Base-by-base conservation (phyloP, 2,113 vertebrate species). In the Grallaria varia region DNA sequence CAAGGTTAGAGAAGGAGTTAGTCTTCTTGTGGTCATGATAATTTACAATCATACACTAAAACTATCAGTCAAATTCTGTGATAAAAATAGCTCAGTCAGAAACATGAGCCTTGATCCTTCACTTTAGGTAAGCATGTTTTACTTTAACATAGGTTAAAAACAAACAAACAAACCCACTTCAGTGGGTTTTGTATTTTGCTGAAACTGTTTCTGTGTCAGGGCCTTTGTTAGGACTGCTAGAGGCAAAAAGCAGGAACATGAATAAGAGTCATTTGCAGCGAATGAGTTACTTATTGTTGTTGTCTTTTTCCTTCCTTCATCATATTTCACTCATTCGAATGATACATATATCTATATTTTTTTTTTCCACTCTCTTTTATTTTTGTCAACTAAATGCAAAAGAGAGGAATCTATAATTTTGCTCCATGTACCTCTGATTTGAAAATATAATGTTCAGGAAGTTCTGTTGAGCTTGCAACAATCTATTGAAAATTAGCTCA, bases 401-500 rank as follows among this genome's bases (percentile, higher is more conserved):
- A 44, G 59, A 93, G 33, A 74, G 8, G 11, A 67, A 52, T 80
- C 28, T 73, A 28, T 40, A 25, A 39, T 74, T 93, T 75, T 71
- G 4, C 15, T 92, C 47, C 13, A 15, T 81, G 13, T 82, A 42
- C 86, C 56, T 82, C 87, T 89, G 47, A 83, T 66, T 69, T 21
- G 47, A 90, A 96, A 89, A 95, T 71, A 44, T 10, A 88, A 88
- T 58, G 37, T 55, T 85, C 69, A 81, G 92, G 75, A 91, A 94
- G 74, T 94, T 88, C 62, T 60, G 88, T 91, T 91, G 88, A 91
- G 89, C 55, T 95, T 87, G 42, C 82, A 84, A 83, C 62, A 73
- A 78, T 83, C 79, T 69, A 56, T 85, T 95, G 94, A 82, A 96
- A 96, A 95, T 93, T 79, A 95, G 68, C 60, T 78, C 76, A 75